Percentiles rank a stretch among this genome's conserved stretches.
These are phyloP conservation scores for Bothrops jararaca DNA, from an alignment of 2,113 vertebrate genomes.

Conservation along the genomic window DNA sequence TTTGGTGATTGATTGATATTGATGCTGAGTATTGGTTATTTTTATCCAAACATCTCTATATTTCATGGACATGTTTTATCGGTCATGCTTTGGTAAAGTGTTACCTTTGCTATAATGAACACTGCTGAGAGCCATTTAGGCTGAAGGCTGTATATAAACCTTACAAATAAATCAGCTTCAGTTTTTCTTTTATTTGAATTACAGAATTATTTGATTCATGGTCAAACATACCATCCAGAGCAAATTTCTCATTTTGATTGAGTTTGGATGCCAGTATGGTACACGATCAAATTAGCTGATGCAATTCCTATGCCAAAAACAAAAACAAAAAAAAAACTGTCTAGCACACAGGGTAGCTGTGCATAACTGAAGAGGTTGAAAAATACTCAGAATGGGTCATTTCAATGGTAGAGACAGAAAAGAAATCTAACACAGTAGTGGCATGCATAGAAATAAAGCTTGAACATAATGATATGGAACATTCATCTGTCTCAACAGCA, in stretches of 20 bases:
- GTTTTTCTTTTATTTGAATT: background rate
- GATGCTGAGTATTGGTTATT: background rate
- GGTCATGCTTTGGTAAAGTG: background rate
- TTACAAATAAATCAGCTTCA: background rate
- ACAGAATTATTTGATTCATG: background rate
- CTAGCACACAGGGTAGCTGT: too few species aligned
- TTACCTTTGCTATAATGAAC: background rate
- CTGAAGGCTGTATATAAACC: background rate
- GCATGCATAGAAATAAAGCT: background rate
- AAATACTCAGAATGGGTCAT: background rate
- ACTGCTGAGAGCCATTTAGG: background rate
- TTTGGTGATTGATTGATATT: background rate
- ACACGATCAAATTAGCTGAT: background rate
- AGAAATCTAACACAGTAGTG: background rate
- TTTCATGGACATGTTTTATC: background rate
- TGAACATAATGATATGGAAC: background rate
- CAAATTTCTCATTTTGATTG: background rate
- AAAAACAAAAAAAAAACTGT: background rate
- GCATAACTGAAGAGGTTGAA: background rate
- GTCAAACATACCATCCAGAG: background rate
- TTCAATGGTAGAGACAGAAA: background rate
- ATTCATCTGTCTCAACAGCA: background rate
- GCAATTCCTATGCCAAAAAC: background rate
- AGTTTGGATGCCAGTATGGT: background rate
- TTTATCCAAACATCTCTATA: background rate